Evolutionary conservation across 2,113 vertebrate genomes (phyloP), one percentile per base, ranked within the genome.

Genomic region (Anolis sagrei): DNA sequence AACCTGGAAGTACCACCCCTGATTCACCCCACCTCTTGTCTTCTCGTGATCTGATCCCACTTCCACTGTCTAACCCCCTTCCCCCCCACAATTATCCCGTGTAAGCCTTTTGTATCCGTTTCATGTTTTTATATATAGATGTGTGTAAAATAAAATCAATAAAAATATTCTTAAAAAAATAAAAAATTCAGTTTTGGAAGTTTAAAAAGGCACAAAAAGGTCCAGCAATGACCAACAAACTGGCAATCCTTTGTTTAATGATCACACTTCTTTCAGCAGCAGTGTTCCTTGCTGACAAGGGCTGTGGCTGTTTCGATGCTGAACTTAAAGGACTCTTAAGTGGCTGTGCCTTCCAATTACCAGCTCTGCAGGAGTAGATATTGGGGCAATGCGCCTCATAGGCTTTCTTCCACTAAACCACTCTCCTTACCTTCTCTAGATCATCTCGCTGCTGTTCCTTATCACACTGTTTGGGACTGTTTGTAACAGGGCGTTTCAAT

Each of bases 401-500:
- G 44, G 39, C 18, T 39, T 75, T 62, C 27, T 39, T 44, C 72
- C 51, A 39, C 32, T 18, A 11, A 0, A 21, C 73, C 44, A 34
- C 25, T 6, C 1, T 74, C 66, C 90, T 94, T 92, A 97, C 97
- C 93, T 97, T 97, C 90, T 96, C 96, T 44, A 90, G 72, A n/a
- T 96, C 95, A 86, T 97, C 97, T 73, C 91, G 96, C 19, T 84
- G 82, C 1, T 91, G 91, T 1, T 98, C 92, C 94, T 94, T 39
- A 27, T 95, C 97, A 94, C 96, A 97, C 80, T 97, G 66, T 83
- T 96, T 97, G 70, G 97, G 97, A 91, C 95, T 97, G n/a, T 97
- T 95, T 88, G 93, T 94, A 21, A 93, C 89, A 32, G 89, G 95
- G 66, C 97, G 98, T 93, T 97, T 98, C 89, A 91, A 88, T 0